Evolutionary conservation across 37 sponge, comb jelly and placozoan genomes (phyloP).

Genomic region (Tethya wilhelma): DNA sequence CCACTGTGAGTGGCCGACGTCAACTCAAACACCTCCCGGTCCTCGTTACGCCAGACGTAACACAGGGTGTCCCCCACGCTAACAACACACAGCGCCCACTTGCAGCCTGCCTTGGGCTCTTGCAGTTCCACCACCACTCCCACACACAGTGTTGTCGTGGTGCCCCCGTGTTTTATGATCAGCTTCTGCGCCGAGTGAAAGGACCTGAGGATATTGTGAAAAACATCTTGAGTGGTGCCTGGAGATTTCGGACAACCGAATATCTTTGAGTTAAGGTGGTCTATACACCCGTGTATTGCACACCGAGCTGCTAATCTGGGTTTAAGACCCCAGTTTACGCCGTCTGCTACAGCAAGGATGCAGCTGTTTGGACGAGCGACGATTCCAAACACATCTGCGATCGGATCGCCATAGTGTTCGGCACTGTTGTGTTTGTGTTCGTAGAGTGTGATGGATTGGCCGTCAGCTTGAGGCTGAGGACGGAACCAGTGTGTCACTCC

Average conservation of each 20-base stretch:
- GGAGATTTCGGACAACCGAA: constrained; percentile 3
- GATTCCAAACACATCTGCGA: constrained; percentile 82
- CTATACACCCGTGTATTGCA: constrained; percentile 70
- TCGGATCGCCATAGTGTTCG: constrained; percentile 82
- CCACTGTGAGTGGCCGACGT: constrained; percentile 58
- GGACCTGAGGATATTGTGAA: constrained; percentile 59
- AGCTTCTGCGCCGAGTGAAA: constrained; percentile 73
- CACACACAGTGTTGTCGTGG: constrained; percentile 75
- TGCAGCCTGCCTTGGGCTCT: constrained; percentile 13
- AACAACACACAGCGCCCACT: constrained; percentile 78
- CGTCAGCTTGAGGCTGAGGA: constrained; percentile 55
- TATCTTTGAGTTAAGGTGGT: constrained; percentile 66
- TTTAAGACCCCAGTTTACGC: constrained; percentile 81
- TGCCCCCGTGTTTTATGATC: constrained; percentile 73
- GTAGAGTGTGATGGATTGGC: constrained; percentile 78
- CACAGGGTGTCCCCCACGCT: constrained; percentile 78
- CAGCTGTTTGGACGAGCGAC: constrained; percentile 62
- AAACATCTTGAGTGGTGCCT: constrained; percentile 61
- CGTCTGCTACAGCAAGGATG: constrained; percentile 78
- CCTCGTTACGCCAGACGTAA: constrained; percentile 62
- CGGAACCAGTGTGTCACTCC: constrained; percentile 66
- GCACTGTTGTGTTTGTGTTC: constrained; percentile 43
- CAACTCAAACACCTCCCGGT: constrained; percentile 63
- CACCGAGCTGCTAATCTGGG: constrained; percentile 82
- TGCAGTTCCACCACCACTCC: constrained; percentile 71